Conservation (phyloP, 2,797 vertebrate genomes). For the Oceanodroma leucorhoa region DNA sequence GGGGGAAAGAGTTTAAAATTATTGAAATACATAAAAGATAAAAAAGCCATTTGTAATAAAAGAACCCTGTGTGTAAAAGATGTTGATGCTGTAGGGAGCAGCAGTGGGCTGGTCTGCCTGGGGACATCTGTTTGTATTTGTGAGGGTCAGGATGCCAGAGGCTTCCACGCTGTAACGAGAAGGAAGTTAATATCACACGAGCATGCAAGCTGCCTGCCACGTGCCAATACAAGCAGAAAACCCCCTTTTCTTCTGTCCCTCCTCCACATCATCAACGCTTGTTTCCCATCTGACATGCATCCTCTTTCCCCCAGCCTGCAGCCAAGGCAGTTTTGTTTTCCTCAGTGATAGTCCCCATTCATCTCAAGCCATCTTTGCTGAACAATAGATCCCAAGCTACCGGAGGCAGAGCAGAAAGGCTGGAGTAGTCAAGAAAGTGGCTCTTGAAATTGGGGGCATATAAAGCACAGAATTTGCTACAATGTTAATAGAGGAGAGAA, state of each 20-base stretch:
- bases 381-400: background rate
- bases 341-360: background rate
- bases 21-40: background rate
- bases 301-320: background rate
- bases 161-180: background rate
- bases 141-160: background rate
- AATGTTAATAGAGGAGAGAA: background rate
- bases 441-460: background rate
- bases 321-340: background rate
- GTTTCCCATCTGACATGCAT: background rate
- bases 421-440: background rate
- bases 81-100: background rate
- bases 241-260: background rate
- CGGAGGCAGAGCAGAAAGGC: background rate
- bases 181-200: slow-evolving; percentile 2
- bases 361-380: background rate
- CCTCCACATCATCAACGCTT: background rate
- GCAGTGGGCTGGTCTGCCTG: background rate
- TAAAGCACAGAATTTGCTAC: background rate
- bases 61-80: background rate
- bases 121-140: slow-evolving; percentile 4
- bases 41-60: slow-evolving; percentile 1
- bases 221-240: background rate
- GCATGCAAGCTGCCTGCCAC: background rate
- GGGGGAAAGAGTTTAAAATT: background rate